Evolutionary conservation across 1,140 invertebrate species (phyloP), one percentile per base, ranked within the genome.

Genomic region (Hycleus cichorii): DNA sequence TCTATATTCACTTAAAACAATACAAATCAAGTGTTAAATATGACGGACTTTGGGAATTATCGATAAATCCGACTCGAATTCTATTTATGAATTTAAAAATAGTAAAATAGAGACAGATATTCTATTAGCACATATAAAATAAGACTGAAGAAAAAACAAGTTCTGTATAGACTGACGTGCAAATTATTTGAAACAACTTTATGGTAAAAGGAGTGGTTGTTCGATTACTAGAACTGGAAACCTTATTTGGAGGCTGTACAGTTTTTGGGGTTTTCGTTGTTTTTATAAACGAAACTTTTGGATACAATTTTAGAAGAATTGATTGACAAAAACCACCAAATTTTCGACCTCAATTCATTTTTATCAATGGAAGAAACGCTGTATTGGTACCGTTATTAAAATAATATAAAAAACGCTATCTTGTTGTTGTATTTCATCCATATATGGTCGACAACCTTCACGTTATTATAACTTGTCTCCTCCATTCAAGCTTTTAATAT

Each of bases 381-480:
- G 18, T 18, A 4, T 42, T 42, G 40, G 9, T 42, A 42, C 40
- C 40, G 40, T 42, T 42, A 42, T n/a, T 11, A 42, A 42, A 42
- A 42, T 9, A n/a, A 42, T 6, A 42, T n/a, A 10, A 39, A 39
- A 10, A 39, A 39, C 46, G 18, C 18, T 1, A 18, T 18, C 18
- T 18, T 1, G 18, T 18, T 18, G 18, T 18, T 18, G 18, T 39
- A 12, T 48, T 49, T 57, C 39, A 12, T 49, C 56, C 47, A 49
- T 57, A 49, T 49, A 57, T 40, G 56, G 56, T 11, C 56, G 5
- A 12, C 40, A 57, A 57, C 56, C 56, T 57, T 57, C 54, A 38
- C 38, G 47, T 25, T 47, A 26, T 40, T 11, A n/a, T 51, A 26
- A 39, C 11, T 40, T 32, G 7, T 32, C 32, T 32, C 32, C 11